Evolutionary conservation across 2,797 vertebrate species (phyloP), one percentile per base, ranked within the genome.

Genomic region (Megalops cyprinoides): DNA sequence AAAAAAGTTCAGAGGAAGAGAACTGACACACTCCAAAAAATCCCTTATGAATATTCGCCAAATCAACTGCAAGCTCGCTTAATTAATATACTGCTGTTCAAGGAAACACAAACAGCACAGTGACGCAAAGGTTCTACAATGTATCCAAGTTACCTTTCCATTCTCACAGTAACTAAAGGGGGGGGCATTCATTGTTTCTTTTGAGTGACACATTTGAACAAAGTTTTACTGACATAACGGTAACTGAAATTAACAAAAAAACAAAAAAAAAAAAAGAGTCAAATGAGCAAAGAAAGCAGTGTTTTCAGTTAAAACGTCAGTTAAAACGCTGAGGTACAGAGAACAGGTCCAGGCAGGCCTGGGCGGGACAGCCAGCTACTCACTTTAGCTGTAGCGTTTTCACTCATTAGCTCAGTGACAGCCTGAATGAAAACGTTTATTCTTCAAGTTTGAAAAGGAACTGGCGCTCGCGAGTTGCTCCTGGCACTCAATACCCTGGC

Each of bases 341-440:
- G n/a, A n/a, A n/a, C n/a, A n/a, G n/a, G n/a, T n/a, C n/a, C n/a
- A n/a, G n/a, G n/a, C n/a, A 10, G 20, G 51, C 51, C 51, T 9
- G 51, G 18, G 51, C 28, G 15, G 18, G 20, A 20, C 5, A n/a
- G 39, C 83, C 86, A 80, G 55, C 76, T 60, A 49, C 60, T 49
- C 42, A 18, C 60, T 79, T 74, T 74, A 74, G 44, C 28, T 74
- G 14, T 73, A 37, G 14, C 31, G 62, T 34, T 65, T 90, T 84
- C 81, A 77, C 39, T 86, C 86, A 86, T 90, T 84, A 82, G 77
- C 39, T 86, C 86, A 86, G 89, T 88, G 87, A 85, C 84, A 90
- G 90, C 76, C 79, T 86, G 83, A 94, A 94, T 90, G 85, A 87
- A 85, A 84, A 55, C 82, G 46, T 87, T 91, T 94, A 90, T 92